Evolutionary conservation across 37 sponge, comb jelly and placozoan genomes (phyloP).

Genomic region (Theonella swinhoei): DNA sequence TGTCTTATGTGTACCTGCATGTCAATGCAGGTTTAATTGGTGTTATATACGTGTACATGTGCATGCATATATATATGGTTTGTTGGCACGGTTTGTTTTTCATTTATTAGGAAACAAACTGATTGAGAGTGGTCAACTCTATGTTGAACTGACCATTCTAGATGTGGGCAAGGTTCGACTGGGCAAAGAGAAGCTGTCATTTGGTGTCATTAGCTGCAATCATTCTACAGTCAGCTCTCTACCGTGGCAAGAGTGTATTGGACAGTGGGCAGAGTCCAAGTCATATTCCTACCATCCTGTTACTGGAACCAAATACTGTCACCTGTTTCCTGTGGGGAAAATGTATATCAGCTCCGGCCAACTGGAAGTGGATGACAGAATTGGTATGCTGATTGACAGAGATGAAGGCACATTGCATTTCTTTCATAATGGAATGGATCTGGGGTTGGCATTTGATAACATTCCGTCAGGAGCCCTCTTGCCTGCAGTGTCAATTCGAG

Average conservation of each 20-base stretch:
- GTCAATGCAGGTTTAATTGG: neutral
- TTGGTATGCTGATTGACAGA: constrained; percentile 50
- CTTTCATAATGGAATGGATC: constrained; percentile 51
- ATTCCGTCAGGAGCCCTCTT: neutral
- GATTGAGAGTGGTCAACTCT: constrained; percentile 19
- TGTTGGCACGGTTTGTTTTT: neutral
- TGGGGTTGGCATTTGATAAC: constrained; percentile 48
- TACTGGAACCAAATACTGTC: constrained; percentile 7
- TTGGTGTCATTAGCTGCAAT: constrained; percentile 45
- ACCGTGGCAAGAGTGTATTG: constrained; percentile 47
- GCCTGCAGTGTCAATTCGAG: constrained; percentile 49
- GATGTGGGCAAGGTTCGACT: constrained; percentile 16
- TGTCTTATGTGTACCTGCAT: too few species aligned
- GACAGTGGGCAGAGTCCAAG: constrained; percentile 2
- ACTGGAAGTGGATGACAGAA: constrained; percentile 26
- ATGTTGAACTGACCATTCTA: constrained; percentile 46
- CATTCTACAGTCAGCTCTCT: neutral
- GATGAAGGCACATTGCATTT: constrained; percentile 6
- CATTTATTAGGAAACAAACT: neutral
- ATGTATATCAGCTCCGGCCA: neutral
- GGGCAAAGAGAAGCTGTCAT: constrained; percentile 20
- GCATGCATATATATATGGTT: too few species aligned
- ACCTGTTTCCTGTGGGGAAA: neutral
- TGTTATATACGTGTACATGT: too few species aligned
- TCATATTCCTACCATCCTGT: constrained; percentile 43